Base-by-base conservation (phyloP, 1,140 invertebrate species). In the Cotesia typhae region DNA sequence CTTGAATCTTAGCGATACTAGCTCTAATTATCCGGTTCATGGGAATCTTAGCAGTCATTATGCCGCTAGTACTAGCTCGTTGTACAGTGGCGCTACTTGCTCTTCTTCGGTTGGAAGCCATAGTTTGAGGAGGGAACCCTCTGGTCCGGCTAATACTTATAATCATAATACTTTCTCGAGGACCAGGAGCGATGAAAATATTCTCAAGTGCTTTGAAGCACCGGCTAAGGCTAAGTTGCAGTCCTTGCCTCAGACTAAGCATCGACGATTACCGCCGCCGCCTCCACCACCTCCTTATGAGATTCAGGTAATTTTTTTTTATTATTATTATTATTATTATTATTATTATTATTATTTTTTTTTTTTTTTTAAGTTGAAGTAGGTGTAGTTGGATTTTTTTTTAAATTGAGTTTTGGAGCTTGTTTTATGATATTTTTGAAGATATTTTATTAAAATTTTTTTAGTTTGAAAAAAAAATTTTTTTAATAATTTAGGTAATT, bases 111-210 rank as follows among this genome's bases (percentile, higher is more conserved):
- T 81, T 6, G 85, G 87, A 0, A 85, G 84, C 35, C 84, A 88
- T 12, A 88, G 88, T 76, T 84, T 90, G 35, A 84, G 88, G 4
- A 83, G 84, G 0, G 84, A 89, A 61, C 88, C 88, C 0, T 84
- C 89, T 17, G 85, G 89, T 52, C 86, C 87, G 4, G 86, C 88
- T 12, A 81, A 88, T 66, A 83, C 89, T 4, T 85, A 85, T 28
- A 80, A 81, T 1, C 84, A 82, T 12, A 77, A 84, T 36, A 67
- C 87, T 73, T 93, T 93, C 80, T 87, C 89, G 41, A 86, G 92
- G 76, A 92, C 92, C 10, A 90, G 90, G 80, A 93, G 92, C 65
- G 92, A 94, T 79, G 93, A 94, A 77, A 94, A 94, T 79, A 91
- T 94, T 77, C 83, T 94, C 71, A 93, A 92, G 74, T 88, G 88